phyloP scores from a whole-genome alignment of 2,888 invertebrate genomes.

The Pelosia muscerda region DNA sequence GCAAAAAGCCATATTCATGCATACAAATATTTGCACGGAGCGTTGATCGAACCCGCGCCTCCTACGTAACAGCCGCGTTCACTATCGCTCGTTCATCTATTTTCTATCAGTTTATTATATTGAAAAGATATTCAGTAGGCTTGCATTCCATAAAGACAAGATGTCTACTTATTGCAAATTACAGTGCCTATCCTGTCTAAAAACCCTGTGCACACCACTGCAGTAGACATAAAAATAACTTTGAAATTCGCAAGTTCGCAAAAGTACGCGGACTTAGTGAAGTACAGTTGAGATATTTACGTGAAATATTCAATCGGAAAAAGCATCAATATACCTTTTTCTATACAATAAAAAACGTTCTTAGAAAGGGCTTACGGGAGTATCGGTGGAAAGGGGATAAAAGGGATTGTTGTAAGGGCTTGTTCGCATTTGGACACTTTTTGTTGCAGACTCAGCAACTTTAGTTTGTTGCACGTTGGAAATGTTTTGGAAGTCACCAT shows the following conservation, averaged over 20 bases:
- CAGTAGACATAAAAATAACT: background rate
- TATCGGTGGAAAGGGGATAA: background rate
- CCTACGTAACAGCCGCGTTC: no score
- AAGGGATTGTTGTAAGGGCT: background rate
- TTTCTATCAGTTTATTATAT: background rate
- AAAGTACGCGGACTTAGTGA: background rate
- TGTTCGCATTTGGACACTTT: background rate
- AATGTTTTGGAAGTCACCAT: no score
- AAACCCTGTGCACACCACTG: no score
- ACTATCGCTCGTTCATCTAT: no score
- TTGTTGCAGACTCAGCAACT: background rate
- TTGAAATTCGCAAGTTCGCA: background rate
- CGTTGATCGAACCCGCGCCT: no score
- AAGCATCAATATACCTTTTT: background rate
- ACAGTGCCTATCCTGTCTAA: no score
- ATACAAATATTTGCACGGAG: no score
- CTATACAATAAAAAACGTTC: background rate
- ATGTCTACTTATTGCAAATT: no score
- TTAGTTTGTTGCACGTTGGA: no score
- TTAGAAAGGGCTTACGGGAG: background rate
- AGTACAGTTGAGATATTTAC: background rate
- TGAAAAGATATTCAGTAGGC: background rate
- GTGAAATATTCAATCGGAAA: background rate
- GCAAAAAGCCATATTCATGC: no score
- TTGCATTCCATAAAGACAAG: no score